These are phyloP conservation scores for Eupithecia abbreviata DNA, from an alignment of 2,888 invertebrate species.

Conservation along the genomic window DNA sequence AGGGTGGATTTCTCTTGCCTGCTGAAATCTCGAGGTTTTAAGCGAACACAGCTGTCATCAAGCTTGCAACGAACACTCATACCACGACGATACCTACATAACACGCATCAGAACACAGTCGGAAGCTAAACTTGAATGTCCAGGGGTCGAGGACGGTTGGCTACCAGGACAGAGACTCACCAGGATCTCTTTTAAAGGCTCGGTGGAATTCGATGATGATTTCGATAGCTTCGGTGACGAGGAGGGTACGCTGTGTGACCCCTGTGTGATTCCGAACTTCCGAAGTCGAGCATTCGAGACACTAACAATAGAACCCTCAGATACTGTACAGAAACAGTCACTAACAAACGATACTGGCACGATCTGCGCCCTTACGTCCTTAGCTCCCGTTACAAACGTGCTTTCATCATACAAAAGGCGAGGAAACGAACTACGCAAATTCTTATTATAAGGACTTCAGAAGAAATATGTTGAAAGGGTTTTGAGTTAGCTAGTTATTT, in stretches of 20 bases:
- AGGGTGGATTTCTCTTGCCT: not conserved
- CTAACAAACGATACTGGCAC: constrained; percentile 55
- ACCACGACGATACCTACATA: constrained; percentile 48
- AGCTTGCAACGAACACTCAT: constrained; percentile 56
- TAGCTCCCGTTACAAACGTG: constrained; percentile 31
- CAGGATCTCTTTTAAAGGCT: constrained; percentile 80
- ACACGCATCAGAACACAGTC: constrained; percentile 58
- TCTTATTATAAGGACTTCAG: not conserved
- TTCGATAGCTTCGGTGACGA: constrained; percentile 76
- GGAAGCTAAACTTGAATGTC: constrained; percentile 71
- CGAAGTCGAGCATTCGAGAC: constrained; percentile 61
- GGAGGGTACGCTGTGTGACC: constrained; percentile 75
- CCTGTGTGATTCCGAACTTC: constrained; percentile 68
- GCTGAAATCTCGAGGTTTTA: constrained; percentile 24
- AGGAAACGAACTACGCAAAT: not conserved
- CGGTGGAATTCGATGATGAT: constrained; percentile 80
- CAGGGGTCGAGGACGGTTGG: constrained; percentile 81
- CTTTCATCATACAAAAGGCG: constrained; percentile 20
- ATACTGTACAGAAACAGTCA: constrained; percentile 60
- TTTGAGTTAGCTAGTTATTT: constrained; percentile 1
- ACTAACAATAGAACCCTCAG: constrained; percentile 59
- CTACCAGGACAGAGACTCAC: constrained; percentile 82
- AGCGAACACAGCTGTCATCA: constrained; percentile 54
- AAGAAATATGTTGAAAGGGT: not conserved
- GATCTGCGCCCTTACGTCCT: constrained; percentile 42